Evolutionary conservation across 2,113 vertebrate genomes (phyloP), one percentile per base, ranked within the genome.

Genomic region (Etheostoma spectabile): DNA sequence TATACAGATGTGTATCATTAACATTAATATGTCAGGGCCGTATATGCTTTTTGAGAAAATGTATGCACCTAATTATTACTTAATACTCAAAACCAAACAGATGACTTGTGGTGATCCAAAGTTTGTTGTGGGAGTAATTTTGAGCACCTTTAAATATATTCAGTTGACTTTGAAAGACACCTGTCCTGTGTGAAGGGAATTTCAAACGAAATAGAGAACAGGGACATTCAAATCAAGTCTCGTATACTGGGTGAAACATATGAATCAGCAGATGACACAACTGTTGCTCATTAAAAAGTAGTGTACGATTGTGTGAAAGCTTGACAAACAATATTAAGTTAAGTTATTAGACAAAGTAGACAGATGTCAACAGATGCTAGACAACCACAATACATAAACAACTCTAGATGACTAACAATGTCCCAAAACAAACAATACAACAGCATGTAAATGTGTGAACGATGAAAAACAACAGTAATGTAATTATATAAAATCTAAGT

Each of bases 141-240:
- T 59, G 18, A 60, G 7, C n/a, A 42, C 6, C 30, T 57, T 60
- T 42, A 12, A 35, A 61, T n/a, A 30, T 30, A 27, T 11, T 2
- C 12, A 42, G 13, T 8, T 51, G 6, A 30, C 59, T 18, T 64
- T 55, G 18, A 80, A 55, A 56, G 51, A 74, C 77, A 90, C 16
- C 69, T 79, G 80, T 10, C 6, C n/a, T 52, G 16, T 60, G 33
- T 19, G 24, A 71, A 42, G n/a, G 64, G 79, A 88, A 80, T 45
- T 71, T 77, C 21, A 74, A 57, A 27, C 1, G 65, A 88, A 90
- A 90, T 69, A 19, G 65, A 83, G 74, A 90, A 87, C 64, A 6
- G n/a, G 3, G 22, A 78, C 46, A 88, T 88, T 85, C 65, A 91
- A 83, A 89, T 79, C 18, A 79, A 42, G 48, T 38, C 48, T 66